Percentiles rank a stretch among this genome's conserved stretches.
These are phyloP conservation scores for Nannoperca obscura DNA, from an alignment of 2,797 vertebrate genomes.

Conservation along the genomic window DNA sequence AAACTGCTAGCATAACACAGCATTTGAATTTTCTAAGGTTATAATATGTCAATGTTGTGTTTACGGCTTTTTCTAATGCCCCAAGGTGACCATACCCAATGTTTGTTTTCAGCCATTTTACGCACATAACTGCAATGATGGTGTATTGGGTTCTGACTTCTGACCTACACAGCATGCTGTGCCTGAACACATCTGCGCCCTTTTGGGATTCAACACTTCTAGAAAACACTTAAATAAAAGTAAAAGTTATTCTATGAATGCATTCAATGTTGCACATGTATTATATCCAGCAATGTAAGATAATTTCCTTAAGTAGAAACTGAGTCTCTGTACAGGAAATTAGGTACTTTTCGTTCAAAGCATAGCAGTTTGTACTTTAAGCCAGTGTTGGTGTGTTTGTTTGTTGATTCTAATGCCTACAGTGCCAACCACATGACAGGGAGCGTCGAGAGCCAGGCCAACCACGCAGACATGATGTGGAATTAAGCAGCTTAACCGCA, in stretches of 20 bases:
- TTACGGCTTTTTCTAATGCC: not conserved
- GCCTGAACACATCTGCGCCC: not conserved
- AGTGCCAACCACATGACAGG: slow-evolving; percentile 64
- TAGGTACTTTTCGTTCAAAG: slow-evolving; percentile 31
- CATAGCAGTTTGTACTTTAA: slow-evolving; percentile 28
- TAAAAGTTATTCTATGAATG: not conserved
- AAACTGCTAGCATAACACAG: not conserved
- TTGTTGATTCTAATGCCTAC: slow-evolving; percentile 73
- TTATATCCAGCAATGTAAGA: not conserved
- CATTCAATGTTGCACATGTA: not conserved
- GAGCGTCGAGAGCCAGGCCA: slow-evolving; percentile 53
- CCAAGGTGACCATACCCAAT: not conserved
- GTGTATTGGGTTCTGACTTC: not conserved
- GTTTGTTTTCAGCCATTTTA: not conserved
- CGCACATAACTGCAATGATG: not conserved
- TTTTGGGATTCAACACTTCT: not conserved
- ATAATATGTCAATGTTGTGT: not conserved
- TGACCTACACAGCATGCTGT: not conserved
- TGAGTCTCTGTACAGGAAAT: slow-evolving; percentile 26
- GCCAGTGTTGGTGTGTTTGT: slow-evolving; percentile 70
- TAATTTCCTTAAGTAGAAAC: not conserved
- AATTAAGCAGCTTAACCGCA: slow-evolving; percentile 77
- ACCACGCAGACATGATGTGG: slow-evolving; percentile 73
- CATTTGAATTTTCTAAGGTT: not conserved
- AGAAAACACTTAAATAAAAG: not conserved